Percentiles rank a stretch among this genome's conserved stretches.
Evolutionary conservation across 1,140 invertebrate genomes (phyloP).

Genomic region (Monomorium pharaonis): DNA sequence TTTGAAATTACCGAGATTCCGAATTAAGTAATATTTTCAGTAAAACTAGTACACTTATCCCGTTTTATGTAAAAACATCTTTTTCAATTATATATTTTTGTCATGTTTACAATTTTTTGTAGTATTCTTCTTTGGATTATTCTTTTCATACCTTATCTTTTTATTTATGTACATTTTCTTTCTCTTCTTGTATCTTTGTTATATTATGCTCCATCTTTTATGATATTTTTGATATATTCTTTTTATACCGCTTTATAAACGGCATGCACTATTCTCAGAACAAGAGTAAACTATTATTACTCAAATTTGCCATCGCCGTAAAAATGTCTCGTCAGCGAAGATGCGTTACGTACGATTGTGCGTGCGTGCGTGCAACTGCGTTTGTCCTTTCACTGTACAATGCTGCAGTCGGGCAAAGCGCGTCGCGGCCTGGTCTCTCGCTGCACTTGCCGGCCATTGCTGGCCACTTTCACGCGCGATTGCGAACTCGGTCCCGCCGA

Average conservation of each 20-base stretch:
- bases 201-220: neutral
- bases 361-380: conserved; percentile 29
- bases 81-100: neutral
- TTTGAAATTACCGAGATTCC: neutral
- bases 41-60: too few species aligned
- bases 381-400: conserved; percentile 69
- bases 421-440: conserved; percentile 33
- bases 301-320: neutral
- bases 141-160: neutral
- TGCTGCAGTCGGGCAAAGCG: conserved; percentile 24
- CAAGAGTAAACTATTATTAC: neutral
- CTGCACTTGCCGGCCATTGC: conserved; percentile 22
- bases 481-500: conserved; percentile 49
- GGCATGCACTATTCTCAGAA: neutral
- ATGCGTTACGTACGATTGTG: conserved; percentile 37
- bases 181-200: neutral
- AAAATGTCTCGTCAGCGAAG: neutral
- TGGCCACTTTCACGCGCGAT: conserved; percentile 74
- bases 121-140: neutral
- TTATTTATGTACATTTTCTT: neutral
- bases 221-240: neutral
- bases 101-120: neutral
- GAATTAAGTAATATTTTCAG: too few species aligned
- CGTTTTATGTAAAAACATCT: neutral
- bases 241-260: neutral